Conservation (phyloP, 1,140 invertebrate species). For the Hormaphis cornu region DNA sequence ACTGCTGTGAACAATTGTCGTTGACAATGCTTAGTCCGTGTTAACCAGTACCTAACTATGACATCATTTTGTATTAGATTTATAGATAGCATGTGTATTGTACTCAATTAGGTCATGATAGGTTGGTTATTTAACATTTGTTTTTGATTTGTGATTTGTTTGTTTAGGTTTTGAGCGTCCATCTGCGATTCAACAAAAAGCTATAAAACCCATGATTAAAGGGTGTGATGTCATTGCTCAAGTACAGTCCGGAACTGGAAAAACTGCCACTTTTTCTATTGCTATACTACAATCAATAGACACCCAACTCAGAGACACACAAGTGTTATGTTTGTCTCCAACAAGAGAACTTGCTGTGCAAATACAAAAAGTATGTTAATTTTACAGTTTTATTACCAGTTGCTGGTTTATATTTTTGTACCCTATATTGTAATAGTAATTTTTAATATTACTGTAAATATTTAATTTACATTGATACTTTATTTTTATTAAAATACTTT, state of each 20-base stretch:
- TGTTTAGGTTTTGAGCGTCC: slow-evolving; percentile 92
- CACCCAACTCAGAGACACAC: slow-evolving; percentile 86
- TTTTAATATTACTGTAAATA: too few species aligned
- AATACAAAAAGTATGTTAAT: slow-evolving; percentile 79
- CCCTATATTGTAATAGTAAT: too few species aligned
- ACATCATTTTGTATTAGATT: too few species aligned
- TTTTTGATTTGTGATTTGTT: neutral
- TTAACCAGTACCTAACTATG: too few species aligned
- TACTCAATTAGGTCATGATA: too few species aligned
- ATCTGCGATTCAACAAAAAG: slow-evolving; percentile 96
- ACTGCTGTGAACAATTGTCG: too few species aligned
- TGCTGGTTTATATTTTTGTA: too few species aligned
- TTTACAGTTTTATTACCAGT: neutral
- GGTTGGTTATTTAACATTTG: neutral
- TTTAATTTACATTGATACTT: too few species aligned
- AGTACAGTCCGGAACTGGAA: slow-evolving; percentile 97
- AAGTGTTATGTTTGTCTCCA: slow-evolving; percentile 89
- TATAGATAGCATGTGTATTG: too few species aligned
- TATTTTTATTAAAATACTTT: too few species aligned
- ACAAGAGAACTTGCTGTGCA: slow-evolving; percentile 95
- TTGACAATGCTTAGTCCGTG: too few species aligned
- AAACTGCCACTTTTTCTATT: slow-evolving; percentile 98
- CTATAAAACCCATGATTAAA: slow-evolving; percentile 92
- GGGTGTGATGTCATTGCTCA: slow-evolving; percentile 97
- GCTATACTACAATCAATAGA: slow-evolving; percentile 90